Base-by-base conservation (phyloP, 2,797 vertebrate species). In the Enteromius anoplus region DNA sequence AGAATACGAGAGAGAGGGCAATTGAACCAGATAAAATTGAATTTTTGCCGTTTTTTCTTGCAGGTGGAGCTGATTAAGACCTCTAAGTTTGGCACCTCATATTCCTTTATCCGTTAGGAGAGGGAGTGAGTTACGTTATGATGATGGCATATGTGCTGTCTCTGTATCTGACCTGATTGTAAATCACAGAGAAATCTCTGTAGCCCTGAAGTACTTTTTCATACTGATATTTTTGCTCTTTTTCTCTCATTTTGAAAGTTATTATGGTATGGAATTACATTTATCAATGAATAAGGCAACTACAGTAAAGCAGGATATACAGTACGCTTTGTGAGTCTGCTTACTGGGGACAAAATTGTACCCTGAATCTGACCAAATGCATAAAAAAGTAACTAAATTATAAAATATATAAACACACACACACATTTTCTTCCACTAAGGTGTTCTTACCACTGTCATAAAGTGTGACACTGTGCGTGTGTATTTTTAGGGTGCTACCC, bases 151-250 rank as follows among this genome's bases (percentile, higher is more conserved):
- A 93, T 91, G 93, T 94, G 91, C 92, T 90, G 91, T 92, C 89
- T 92, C 90, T 90, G 91, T 92, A 91, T 93, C 92, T 94, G 94
- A 94, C 93, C 93, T 93, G 93, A 94, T 93, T 94, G 92, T 94
- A 94, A 94, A 94, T 95, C 93, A 94, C 90, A 87, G 89, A 89
- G 91, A 90, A 93, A 91, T 92, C 84, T 87, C 90, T 64, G 85
- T 84, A 90, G 92, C 92, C 92, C 91, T 92, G 86, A 92, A 92
- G 93, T 91, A 93, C 91, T 92, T 93, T 90, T 72, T 73, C 75
- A 70, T 47, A 51, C 53, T 47, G 51, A 21, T 75, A 15, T 62
- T 45, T 76, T 62, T 32, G 14, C 72, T n/a, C 68, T 19, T 68
- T 71, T 68, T 71, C 47, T 65, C 37, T 53, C 71, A 37, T 49